Base-by-base conservation (phyloP, 1,140 invertebrate species). In the Sarcophaga bullata region DNA sequence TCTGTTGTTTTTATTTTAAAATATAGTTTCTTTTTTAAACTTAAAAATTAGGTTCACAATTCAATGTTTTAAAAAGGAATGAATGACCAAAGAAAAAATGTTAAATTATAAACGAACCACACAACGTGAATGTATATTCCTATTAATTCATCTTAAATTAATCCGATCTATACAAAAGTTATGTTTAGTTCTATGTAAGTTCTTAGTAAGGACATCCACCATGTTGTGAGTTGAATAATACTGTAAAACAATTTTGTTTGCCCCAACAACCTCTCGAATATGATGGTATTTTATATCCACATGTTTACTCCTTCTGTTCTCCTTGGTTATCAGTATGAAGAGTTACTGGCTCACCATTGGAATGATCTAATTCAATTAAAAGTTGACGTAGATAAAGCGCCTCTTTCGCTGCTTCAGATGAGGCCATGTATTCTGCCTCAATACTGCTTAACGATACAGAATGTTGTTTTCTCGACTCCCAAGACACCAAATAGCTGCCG, bases 391-490 rank as follows among this genome's bases (percentile, higher is more conserved):
- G 75, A 86, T 87, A 90, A 11, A 89, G 85, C 4, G 88, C 85
- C 84, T 92, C 91, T 85, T 90, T 90, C 9, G 88, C 81, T 8
- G 87, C 89, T 82, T 87, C 85, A 52, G 87, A 84, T 10, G 88
- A 82, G 11, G 91, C 90, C n/a, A 92, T 87, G 83, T 91, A 92
- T 86, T 92, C 91, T 13, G 90, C 87, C 83, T 86, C 84, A 11
- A 82, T 84, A n/a, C 75, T 83, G 47, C 81, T 84, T 37, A 37
- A 37, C 25, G 4, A 1, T 37, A 37, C 25, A 37, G 25, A 37
- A 37, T 37, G 25, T 37, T 37, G 25, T 37, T 37, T 37, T 37
- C 25, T 37, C 25, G 25, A 2, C 25, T 37, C 25, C 25, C 25
- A 37, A 1, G 25, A 37, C 25, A 37, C 25, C 25, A 37, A 37